A percentile compares a stretch with the other conserved stretches of the same genome.
phyloP scores from a whole-genome alignment of 2,113 vertebrate species.

The Pedetes capensis region DNA sequence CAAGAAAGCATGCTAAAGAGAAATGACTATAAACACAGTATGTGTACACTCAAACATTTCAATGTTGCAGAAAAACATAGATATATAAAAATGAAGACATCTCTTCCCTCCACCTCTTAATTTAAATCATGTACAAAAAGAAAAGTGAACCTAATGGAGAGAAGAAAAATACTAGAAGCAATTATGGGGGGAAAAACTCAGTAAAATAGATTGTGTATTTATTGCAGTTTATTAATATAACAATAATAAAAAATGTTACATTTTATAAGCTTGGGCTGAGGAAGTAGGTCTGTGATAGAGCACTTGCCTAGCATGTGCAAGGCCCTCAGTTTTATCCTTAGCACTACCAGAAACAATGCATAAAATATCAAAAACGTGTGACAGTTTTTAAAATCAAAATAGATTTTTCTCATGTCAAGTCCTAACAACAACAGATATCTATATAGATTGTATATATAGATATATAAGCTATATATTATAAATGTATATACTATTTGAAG shows the following conservation, averaged over 20 bases:
- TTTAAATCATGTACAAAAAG: background rate
- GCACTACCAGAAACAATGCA: background rate
- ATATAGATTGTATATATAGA: too few species aligned
- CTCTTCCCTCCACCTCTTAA: background rate
- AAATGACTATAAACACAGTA: background rate
- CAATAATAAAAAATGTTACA: background rate
- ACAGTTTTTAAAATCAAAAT: too few species aligned
- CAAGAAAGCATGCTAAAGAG: constrained; percentile 46
- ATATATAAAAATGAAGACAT: background rate
- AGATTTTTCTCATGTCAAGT: too few species aligned
- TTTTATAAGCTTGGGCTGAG: background rate
- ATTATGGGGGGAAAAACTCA: too few species aligned
- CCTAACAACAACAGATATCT: too few species aligned
- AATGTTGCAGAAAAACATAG: background rate
- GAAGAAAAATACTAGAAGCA: too few species aligned
- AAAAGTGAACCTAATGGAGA: background rate
- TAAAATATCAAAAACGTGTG: background rate
- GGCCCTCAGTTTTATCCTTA: too few species aligned
- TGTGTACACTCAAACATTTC: background rate
- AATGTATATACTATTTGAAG: too few species aligned
- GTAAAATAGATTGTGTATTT: background rate
- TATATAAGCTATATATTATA: too few species aligned
- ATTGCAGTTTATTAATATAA: background rate
- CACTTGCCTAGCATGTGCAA: too few species aligned
- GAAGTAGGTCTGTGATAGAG: background rate